Conservation (phyloP, 2,888 invertebrate species). For the Rhimphoctona megacephalus region DNA sequence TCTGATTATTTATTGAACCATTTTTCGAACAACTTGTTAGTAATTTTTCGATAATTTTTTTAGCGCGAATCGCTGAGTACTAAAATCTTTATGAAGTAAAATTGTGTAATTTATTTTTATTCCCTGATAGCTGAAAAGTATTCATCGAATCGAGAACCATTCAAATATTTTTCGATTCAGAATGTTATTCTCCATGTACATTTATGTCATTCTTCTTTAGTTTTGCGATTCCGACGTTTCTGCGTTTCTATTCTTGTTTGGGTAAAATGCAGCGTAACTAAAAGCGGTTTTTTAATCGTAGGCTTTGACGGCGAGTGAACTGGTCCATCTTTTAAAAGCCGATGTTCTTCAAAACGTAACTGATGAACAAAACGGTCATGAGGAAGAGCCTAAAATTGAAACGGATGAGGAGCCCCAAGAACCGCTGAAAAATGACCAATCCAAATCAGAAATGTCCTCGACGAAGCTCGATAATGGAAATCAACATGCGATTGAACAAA, state of each 20-base stretch:
- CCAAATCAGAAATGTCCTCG: slow-evolving; percentile 16
- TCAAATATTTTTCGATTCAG: background rate
- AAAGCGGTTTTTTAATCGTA: slow-evolving; percentile 72
- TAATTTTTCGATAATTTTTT: too few relatives aligned
- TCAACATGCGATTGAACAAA: background rate
- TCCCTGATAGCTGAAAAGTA: too few relatives aligned
- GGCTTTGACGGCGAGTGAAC: slow-evolving; percentile 85
- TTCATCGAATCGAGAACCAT: too few relatives aligned
- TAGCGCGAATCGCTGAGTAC: too few relatives aligned
- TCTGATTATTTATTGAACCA: too few relatives aligned
- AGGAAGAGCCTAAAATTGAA: slow-evolving; percentile 45
- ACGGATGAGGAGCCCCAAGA: slow-evolving; percentile 9
- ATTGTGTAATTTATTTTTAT: too few relatives aligned
- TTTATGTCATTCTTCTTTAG: background rate
- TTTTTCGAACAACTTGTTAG: too few relatives aligned
- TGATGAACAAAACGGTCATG: slow-evolving; percentile 75
- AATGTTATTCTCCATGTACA: background rate
- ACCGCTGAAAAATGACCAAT: slow-evolving; percentile 9
- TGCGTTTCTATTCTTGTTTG: background rate
- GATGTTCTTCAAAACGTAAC: slow-evolving; percentile 83
- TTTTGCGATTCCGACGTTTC: background rate
- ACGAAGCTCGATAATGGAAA: slow-evolving; percentile 17
- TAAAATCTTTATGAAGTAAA: too few relatives aligned
- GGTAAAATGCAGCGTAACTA: background rate
- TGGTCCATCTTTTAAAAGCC: slow-evolving; percentile 85